Evolutionary conservation across 2,888 invertebrate species (phyloP).

Genomic region (Tetropium fuscum): DNA sequence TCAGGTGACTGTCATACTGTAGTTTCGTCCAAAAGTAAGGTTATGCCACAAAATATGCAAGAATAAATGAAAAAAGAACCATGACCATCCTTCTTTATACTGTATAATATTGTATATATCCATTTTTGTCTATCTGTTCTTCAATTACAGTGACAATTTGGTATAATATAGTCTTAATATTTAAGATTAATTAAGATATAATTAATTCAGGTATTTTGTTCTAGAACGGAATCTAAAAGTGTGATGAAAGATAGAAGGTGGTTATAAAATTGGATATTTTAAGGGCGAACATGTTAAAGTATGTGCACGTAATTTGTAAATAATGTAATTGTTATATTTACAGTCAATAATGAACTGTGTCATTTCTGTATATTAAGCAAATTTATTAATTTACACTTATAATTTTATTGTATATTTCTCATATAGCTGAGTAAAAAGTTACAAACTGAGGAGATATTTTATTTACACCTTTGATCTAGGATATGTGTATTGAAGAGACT

Average conservation of each 20-base stretch:
- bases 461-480: too few relatives aligned
- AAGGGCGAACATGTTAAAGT: conserved; percentile 43
- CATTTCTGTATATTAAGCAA: conserved; percentile 59
- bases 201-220: conserved; percentile 33
- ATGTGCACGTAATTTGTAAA: conserved; percentile 55
- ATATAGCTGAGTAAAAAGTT: conserved; percentile 53
- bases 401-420: conserved; percentile 60
- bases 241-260: conserved; percentile 38
- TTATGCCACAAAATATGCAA: too few relatives aligned
- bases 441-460: conserved; percentile 5
- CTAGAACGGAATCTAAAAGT: conserved; percentile 34
- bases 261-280: conserved; percentile 33
- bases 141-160: too few relatives aligned
- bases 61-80: too few relatives aligned
- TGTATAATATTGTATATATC: too few relatives aligned
- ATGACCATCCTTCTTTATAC: too few relatives aligned
- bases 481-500: too few relatives aligned
- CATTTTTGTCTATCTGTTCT: too few relatives aligned
- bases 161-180: too few relatives aligned
- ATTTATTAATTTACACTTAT: conserved; percentile 58
- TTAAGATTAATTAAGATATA: too few relatives aligned
- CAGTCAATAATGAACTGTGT: conserved; percentile 51
- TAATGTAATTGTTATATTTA: conserved; percentile 59
- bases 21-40: too few relatives aligned
- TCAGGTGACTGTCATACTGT: too few relatives aligned